A percentile compares a stretch with the other conserved stretches of the same genome.
phyloP scores from a whole-genome alignment of 2,888 invertebrate species.

The Eretmocerus hayati region DNA sequence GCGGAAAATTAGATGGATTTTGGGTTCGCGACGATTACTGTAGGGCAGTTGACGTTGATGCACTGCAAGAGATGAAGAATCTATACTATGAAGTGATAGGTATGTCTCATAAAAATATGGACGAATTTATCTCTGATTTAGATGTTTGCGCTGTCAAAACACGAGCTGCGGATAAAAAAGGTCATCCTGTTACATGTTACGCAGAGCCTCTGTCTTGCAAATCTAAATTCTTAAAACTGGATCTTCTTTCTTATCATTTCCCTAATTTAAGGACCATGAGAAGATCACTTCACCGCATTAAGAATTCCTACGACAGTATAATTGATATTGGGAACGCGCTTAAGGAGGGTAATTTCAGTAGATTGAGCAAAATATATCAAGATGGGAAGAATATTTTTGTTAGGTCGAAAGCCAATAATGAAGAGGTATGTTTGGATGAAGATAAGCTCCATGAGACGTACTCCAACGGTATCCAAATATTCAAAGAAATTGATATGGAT shows the following conservation, averaged over 20 bases:
- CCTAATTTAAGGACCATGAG: too few relatives aligned
- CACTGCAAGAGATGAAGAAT: background rate
- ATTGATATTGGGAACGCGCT: background rate
- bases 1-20: too few relatives aligned
- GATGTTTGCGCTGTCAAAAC: conserved; percentile 5
- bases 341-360: background rate
- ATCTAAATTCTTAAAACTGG: too few relatives aligned
- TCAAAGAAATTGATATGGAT: too few relatives aligned
- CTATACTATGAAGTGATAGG: background rate
- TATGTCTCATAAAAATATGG: background rate
- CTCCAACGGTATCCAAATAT: too few relatives aligned
- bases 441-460: too few relatives aligned
- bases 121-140: background rate
- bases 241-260: too few relatives aligned
- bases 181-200: conserved; percentile 5
- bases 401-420: conserved; percentile 3
- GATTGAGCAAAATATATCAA: background rate
- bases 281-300: too few relatives aligned
- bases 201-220: background rate
- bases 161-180: background rate
- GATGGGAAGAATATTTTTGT: background rate
- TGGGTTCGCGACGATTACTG: background rate
- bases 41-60: background rate
- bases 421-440: too few relatives aligned
- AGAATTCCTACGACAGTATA: background rate